Evolutionary conservation across 2,113 vertebrate species (phyloP).

Genomic region (Ciconia stormi): DNA sequence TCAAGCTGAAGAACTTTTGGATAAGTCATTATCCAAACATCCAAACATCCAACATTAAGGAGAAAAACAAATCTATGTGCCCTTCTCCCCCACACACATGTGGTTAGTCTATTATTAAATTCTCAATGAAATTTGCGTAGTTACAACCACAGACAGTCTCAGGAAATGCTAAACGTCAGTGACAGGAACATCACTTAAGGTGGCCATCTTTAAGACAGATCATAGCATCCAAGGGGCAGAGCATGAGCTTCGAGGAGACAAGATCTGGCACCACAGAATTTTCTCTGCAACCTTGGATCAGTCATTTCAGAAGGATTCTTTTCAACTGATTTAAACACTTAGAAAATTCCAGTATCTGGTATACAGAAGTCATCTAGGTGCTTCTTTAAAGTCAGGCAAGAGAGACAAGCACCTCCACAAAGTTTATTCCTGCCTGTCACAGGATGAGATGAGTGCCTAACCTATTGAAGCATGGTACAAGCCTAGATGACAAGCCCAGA

Average conservation of each 20-base stretch:
- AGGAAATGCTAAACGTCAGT: constrained; percentile 4
- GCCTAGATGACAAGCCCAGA: neutral
- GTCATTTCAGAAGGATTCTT: neutral
- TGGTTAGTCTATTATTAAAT: constrained; percentile 31
- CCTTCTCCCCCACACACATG: neutral
- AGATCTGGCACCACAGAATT: neutral
- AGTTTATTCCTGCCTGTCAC: neutral
- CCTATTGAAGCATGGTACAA: neutral
- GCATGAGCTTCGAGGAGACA: neutral
- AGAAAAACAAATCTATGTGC: neutral
- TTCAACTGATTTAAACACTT: neutral
- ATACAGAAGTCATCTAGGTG: neutral
- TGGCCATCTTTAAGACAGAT: neutral
- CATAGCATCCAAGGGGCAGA: neutral
- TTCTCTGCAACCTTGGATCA: neutral
- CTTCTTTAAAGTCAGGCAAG: neutral
- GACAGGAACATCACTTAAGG: neutral
- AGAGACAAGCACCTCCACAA: neutral
- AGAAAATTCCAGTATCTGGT: neutral
- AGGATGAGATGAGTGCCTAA: neutral
- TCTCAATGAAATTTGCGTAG: constrained; percentile 30
- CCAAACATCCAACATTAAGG: neutral
- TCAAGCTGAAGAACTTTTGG: neutral
- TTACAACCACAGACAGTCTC: neutral
- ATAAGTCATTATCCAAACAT: neutral